These are phyloP conservation scores for Podarcis raffonei DNA, from an alignment of 2,113 vertebrate genomes.

Conservation along the genomic window DNA sequence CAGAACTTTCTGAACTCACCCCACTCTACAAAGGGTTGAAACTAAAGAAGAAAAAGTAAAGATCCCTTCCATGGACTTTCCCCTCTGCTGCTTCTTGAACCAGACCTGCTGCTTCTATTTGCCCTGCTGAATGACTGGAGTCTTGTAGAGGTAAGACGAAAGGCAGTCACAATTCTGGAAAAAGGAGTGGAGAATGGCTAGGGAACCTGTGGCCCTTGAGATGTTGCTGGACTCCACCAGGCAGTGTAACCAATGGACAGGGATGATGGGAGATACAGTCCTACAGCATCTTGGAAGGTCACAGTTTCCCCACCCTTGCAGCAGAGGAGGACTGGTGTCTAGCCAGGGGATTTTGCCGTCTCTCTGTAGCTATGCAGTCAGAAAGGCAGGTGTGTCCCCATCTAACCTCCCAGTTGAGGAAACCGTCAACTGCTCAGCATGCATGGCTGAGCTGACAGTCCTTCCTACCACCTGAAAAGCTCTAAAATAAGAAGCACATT, in stretches of 20 bases:
- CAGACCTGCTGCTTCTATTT: neutral
- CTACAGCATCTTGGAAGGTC: too few relatives aligned
- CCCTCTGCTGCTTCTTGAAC: neutral
- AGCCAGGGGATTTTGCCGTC: too few relatives aligned
- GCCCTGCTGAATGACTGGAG: neutral
- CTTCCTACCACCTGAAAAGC: neutral
- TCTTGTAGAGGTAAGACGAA: neutral
- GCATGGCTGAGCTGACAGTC: too few relatives aligned
- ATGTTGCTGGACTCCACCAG: neutral
- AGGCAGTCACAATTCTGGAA: neutral
- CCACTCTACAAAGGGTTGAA: neutral
- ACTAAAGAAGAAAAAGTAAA: slow-evolving; percentile 5
- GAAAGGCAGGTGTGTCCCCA: neutral
- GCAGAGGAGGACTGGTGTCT: neutral
- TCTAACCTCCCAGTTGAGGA: neutral
- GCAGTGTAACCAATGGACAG: too few relatives aligned
- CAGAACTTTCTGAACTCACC: neutral
- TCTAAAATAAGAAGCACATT: neutral
- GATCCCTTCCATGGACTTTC: neutral
- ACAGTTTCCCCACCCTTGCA: neutral
- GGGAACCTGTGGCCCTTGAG: neutral
- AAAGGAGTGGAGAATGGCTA: neutral
- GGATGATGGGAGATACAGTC: too few relatives aligned
- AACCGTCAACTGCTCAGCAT: neutral
- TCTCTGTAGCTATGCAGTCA: neutral